Evolutionary conservation across 2,113 vertebrate species (phyloP), one percentile per base, ranked within the genome.

Genomic region (Strix aluco): DNA sequence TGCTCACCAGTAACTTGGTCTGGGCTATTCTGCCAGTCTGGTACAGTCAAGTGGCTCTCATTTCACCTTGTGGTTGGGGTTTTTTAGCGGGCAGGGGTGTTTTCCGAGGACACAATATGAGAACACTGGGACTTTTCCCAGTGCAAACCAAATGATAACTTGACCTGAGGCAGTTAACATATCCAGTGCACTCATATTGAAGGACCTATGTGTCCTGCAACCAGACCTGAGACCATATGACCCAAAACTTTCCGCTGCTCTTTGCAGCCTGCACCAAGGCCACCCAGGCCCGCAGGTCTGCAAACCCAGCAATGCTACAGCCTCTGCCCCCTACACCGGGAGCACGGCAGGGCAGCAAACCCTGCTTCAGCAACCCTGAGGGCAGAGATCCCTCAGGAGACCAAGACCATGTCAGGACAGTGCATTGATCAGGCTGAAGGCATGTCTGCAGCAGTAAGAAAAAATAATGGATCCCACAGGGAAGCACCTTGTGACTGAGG

Each of bases 321-420:
- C 38, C 58, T 49, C 52, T 49, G 7, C 6, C 19, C 42, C 17
- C n/a, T 26, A 12, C 1, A 0, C n/a, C n/a, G 44, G 40, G 32
- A 65, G 13, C 44, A 34, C 0, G 0, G 16, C 34, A 20, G 32
- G 17, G n/a, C 36, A 66, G 74, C n/a, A 49, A 63, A 72, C 36
- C 36, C 40, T 30, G 36, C 27, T 57, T 47, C 51, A 27, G 52
- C 71, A 36, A 29, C 22, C 15, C 22, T 0, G 0, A 65, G 49
- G 49, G 16, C 70, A 58, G 55, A 71, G 38, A 67, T 14, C 51
- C 27, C 47, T 67, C 32, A 44, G 17, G 71, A 74, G 23, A 49
- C 15, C 40, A 46, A 66, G 88, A 36, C 23, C 20, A 1, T 18
- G 32, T 16, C 62, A 75, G 46, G 40, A 70, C 25, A 51, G 38